phyloP scores from a whole-genome alignment of 2,797 vertebrate genomes.

The Argya squamiceps region DNA sequence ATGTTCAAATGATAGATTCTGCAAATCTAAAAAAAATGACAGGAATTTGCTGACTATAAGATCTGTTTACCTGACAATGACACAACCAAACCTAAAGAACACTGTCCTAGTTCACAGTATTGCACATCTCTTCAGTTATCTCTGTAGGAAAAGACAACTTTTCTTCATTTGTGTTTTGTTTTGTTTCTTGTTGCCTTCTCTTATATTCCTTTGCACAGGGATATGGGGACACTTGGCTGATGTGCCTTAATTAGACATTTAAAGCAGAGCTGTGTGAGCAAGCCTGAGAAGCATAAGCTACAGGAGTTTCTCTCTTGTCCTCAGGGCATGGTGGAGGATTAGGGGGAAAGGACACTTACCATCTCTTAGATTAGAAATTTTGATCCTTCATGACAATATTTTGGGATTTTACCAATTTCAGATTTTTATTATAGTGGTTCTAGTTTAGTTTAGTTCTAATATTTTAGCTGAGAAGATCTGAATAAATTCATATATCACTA shows the following conservation, averaged over 20 bases:
- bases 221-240: background rate
- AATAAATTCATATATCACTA: background rate
- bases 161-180: background rate
- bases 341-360: background rate
- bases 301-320: background rate
- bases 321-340: background rate
- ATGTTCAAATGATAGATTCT: background rate
- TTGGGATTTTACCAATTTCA: background rate
- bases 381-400: background rate
- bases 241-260: background rate
- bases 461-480: background rate
- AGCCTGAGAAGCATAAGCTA: background rate
- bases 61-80: background rate
- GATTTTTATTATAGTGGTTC: background rate
- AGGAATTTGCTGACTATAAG: background rate
- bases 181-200: background rate
- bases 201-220: background rate
- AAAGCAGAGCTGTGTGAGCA: background rate
- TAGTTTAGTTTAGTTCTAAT: background rate
- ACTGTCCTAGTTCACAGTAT: background rate
- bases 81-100: background rate
- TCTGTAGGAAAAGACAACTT: background rate
- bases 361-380: background rate
- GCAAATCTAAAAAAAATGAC: background rate
- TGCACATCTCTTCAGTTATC: background rate